phyloP scores from a whole-genome alignment of 1,140 invertebrate genomes.

The Zaprionus gabonicus region DNA sequence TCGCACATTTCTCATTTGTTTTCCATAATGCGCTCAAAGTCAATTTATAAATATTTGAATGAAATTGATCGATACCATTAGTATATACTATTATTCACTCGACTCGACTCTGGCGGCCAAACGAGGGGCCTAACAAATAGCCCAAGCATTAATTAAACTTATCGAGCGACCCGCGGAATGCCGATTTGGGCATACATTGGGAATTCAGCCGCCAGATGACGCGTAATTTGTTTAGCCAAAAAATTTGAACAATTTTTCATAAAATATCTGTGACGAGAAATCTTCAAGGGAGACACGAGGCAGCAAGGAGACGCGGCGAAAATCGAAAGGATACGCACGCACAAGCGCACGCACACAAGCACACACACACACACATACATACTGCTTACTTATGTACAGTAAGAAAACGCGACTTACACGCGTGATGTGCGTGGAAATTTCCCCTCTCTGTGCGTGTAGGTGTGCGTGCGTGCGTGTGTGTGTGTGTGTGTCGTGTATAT shows the following conservation, averaged over 20 bases:
- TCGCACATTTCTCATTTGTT: neutral
- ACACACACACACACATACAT: conserved; percentile 11
- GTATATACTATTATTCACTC: conserved; percentile 15
- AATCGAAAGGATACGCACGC: conserved; percentile 43
- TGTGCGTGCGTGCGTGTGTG: conserved; percentile 6
- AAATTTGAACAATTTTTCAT: conserved; percentile 58
- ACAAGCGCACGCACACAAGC: conserved; percentile 16
- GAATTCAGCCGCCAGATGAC: conserved; percentile 24
- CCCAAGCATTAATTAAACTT: conserved; percentile 52
- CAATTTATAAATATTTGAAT: neutral
- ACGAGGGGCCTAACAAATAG: conserved; percentile 38
- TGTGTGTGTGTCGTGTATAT: conserved; percentile 38
- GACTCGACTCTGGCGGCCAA: neutral
- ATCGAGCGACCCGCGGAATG: conserved; percentile 23
- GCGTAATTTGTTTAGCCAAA: conserved; percentile 49
- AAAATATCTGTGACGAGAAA: conserved; percentile 51
- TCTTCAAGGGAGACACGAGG: conserved; percentile 12
- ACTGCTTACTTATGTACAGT: conserved; percentile 30
- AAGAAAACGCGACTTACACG: conserved; percentile 66
- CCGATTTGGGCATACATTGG: conserved; percentile 10
- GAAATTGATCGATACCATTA: conserved; percentile 37
- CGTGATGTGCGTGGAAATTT: conserved; percentile 76
- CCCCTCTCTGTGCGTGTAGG: conserved; percentile 55
- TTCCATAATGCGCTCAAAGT: neutral
- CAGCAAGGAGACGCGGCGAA: conserved; percentile 22